Evolutionary conservation across 2,888 invertebrate genomes (phyloP), one percentile per base, ranked within the genome.

Genomic region (Sphinx pinastri): DNA sequence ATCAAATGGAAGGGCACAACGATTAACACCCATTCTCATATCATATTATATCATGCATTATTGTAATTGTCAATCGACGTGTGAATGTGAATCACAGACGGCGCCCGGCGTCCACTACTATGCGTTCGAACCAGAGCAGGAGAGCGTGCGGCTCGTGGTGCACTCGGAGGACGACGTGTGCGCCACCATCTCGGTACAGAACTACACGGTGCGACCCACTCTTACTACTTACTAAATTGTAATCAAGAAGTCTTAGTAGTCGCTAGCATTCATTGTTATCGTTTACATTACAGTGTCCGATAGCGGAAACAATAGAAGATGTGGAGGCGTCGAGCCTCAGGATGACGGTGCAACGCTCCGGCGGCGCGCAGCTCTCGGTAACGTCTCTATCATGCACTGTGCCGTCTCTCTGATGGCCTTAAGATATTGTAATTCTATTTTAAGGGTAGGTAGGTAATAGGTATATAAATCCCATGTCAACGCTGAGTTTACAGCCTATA

Each of bases 341-440:
- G 68, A 87, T 93, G 87, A 91, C 92, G 1, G 82, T 93, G 79
- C 83, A 84, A 77, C 85, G 84, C 52, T 91, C 92, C 19, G 93
- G 88, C 25, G 93, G 82, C 12, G 77, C 85, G 68, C 90, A 93
- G 63, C 76, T 93, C 19, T 81, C 88, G 83, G 93, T 93, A 54
- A n/a, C 7, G 25, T 51, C 67, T 25, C 25, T 5, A 13, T 1
- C 68, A 12, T 38, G 8, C 38, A 8, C 38, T 38, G 38, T 38
- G 8, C 8, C 38, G 5, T 38, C 8, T 38, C 38, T 2, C 8
- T 38, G 4, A 38, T 38, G 38, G 7, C 8, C 6, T 1, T 5
- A 38, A 38, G 38, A 38, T 38, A 7, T 38, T 38, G 38, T 38
- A 38, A 4, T 38, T 38, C 7, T 38, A 38, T 38, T 38, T 38